phyloP scores from a whole-genome alignment of 2,888 invertebrate genomes.

The Pharmacophagus antenor region DNA sequence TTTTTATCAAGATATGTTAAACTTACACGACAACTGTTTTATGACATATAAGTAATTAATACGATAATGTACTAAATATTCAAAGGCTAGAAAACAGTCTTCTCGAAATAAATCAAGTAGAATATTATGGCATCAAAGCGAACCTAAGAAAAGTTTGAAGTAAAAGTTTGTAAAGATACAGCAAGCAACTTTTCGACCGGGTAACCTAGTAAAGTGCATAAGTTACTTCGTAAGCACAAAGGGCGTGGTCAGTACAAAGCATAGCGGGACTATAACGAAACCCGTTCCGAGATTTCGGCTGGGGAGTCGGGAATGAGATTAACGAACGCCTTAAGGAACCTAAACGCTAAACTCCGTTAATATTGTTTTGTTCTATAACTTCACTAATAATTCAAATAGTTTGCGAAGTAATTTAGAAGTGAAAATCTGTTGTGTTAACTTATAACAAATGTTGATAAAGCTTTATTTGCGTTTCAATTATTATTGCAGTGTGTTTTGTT shows the following conservation, averaged over 20 bases:
- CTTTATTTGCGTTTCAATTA: neutral
- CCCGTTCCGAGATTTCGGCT: slow-evolving; percentile 9
- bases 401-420: neutral
- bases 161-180: slow-evolving; percentile 4
- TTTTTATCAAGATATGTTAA: too few species aligned
- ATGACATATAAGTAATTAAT: too few species aligned
- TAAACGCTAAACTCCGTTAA: slow-evolving; percentile 6
- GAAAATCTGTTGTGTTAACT: neutral
- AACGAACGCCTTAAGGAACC: slow-evolving; percentile 15
- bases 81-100: too few species aligned
- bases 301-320: slow-evolving; percentile 3
- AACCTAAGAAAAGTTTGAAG: slow-evolving; percentile 5
- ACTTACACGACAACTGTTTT: too few species aligned
- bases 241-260: slow-evolving; percentile 15
- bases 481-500: neutral
- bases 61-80: too few species aligned
- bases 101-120: too few species aligned
- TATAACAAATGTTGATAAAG: neutral
- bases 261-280: slow-evolving; percentile 6
- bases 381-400: slow-evolving; percentile 1
- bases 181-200: slow-evolving; percentile 15
- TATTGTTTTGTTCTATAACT: slow-evolving; percentile 6
- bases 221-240: slow-evolving; percentile 11
- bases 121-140: neutral
- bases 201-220: slow-evolving; percentile 20